Evolutionary conservation across 2,888 invertebrate genomes (phyloP), one percentile per base, ranked within the genome.

Genomic region (Ephialtes manifestator): DNA sequence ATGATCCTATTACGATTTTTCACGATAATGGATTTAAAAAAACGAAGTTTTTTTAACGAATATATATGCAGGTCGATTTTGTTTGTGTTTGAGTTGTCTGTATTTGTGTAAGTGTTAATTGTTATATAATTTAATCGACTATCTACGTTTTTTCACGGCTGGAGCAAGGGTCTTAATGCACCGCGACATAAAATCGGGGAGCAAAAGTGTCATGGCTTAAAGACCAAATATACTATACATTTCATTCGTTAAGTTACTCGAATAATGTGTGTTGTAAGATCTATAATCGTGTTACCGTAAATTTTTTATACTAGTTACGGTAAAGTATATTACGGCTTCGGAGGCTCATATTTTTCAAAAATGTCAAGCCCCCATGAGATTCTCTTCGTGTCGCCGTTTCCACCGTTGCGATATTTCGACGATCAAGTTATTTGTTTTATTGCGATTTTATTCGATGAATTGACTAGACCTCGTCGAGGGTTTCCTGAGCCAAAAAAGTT

Each of bases 141-240:
- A 28, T 72, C 31, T 20, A 53, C 20, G 11, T 28, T 58, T 70
- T 51, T 71, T 35, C 65, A 39, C 65, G 85, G 63, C 82, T 78
- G 84, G 84, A 75, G 80, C 86, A 85, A 89, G 86, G 85, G 87
- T 84, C 86, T 53, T 11, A n/a, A 53, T 88, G 85, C 87, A 84
- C 87, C 83, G 82, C 88, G 86, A 83, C 80, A 82, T 18, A 85
- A 85, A 51, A 11, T 72, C 72, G 20, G 83, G 81, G 85, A 87
- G 82, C 67, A 81, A 86, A 87, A 83, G 55, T 87, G 87, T 88
- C 89, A 87, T 87, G 88, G 87, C 74, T 87, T 83, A 86, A 75
- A 74, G 65, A 51, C 75, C 72, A 63, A 39, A 72, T 72, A 53
- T 53, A 53, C 63, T 71, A 72, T 63, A 35, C 31, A 72, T 72